A percentile compares a stretch with the other conserved stretches of the same genome.
Evolutionary conservation across 2,888 invertebrate genomes (phyloP).

Genomic region (Bhutanitis thaidina): DNA sequence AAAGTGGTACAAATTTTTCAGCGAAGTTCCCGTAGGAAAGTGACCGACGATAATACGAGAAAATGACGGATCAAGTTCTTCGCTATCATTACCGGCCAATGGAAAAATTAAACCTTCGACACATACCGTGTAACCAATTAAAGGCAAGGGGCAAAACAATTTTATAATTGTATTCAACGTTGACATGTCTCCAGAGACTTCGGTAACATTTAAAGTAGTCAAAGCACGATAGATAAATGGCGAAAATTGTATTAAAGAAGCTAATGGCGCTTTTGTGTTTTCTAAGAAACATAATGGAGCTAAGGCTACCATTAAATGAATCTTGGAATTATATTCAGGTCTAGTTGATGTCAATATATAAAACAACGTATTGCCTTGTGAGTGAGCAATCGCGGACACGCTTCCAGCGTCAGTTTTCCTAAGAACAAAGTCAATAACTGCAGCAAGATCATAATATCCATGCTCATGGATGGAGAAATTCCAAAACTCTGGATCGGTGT

Average conservation of each 20-base stretch:
- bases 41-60: slow-evolving; percentile 30
- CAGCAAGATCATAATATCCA: slow-evolving; percentile 84
- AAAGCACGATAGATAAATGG: slow-evolving; percentile 7
- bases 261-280: slow-evolving; percentile 19
- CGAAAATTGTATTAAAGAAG: neutral
- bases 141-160: slow-evolving; percentile 20
- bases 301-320: slow-evolving; percentile 68
- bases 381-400: slow-evolving; percentile 85
- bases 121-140: slow-evolving; percentile 21
- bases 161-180: neutral
- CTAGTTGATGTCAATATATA: slow-evolving; percentile 72
- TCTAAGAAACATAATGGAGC: slow-evolving; percentile 39
- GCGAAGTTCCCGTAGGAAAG: slow-evolving; percentile 41
- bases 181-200: slow-evolving; percentile 9
- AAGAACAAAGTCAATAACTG: slow-evolving; percentile 66
- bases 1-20: slow-evolving; percentile 41
- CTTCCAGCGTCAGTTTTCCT: slow-evolving; percentile 66
- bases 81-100: slow-evolving; percentile 25
- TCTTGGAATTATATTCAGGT: slow-evolving; percentile 80
- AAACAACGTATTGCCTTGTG: slow-evolving; percentile 82
- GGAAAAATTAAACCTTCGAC: slow-evolving; percentile 20
- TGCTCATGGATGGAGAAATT: slow-evolving; percentile 84
- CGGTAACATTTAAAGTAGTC: slow-evolving; percentile 3
- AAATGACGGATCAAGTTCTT: slow-evolving; percentile 37
- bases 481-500: slow-evolving; percentile 66